Evolutionary conservation across 2,113 vertebrate genomes (phyloP).

Genomic region (Gnathonemus longibarbis): DNA sequence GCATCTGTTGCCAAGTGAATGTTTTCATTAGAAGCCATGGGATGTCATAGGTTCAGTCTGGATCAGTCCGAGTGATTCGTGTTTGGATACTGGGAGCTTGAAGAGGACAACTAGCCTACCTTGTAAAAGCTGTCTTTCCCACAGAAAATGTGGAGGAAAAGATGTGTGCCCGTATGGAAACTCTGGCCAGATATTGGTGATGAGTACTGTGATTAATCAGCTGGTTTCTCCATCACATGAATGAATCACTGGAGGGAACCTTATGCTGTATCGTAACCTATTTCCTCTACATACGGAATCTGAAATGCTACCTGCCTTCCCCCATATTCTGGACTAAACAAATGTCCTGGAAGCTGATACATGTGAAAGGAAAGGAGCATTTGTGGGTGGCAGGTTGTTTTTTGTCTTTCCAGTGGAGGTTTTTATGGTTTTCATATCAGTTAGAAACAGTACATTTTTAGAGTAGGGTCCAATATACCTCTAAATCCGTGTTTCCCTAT

Average conservation of each 20-base stretch:
- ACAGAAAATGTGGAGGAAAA: neutral
- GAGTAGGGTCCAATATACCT: neutral
- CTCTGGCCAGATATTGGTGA: neutral
- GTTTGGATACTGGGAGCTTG: neutral
- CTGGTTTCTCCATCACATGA: neutral
- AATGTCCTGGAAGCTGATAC: neutral
- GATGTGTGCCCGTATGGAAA: neutral
- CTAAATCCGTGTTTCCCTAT: neutral
- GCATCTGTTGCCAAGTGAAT: conserved; percentile 12
- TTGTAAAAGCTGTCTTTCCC: neutral
- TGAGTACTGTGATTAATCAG: neutral
- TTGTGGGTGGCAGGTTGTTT: neutral
- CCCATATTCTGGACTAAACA: neutral
- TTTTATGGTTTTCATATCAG: neutral
- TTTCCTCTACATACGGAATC: neutral
- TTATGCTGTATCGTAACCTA: neutral
- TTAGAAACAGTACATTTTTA: neutral
- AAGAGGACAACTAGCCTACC: neutral
- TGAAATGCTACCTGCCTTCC: neutral
- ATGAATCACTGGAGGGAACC: neutral
- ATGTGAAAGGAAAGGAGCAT: neutral
- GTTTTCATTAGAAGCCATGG: conserved; percentile 10
- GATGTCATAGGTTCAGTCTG: neutral
- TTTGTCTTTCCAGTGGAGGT: neutral
- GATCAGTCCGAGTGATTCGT: conserved; percentile 6